Base-by-base conservation (phyloP, 2,888 invertebrate species). In the Ctena decussata region DNA sequence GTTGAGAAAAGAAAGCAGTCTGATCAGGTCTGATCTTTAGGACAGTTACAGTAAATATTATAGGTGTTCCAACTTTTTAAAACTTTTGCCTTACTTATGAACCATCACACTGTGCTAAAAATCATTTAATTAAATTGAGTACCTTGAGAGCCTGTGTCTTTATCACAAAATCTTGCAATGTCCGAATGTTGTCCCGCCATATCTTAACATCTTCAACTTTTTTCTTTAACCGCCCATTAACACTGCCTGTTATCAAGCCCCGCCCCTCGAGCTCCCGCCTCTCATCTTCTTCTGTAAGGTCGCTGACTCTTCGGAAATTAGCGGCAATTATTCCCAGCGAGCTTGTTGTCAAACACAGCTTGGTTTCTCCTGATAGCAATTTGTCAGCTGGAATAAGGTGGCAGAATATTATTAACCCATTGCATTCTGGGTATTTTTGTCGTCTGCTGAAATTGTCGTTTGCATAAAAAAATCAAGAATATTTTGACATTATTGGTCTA, bases 131-230 rank as follows among this genome's bases (percentile, higher is more conserved):
- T n/a, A n/a, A n/a, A n/a, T n/a, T n/a, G n/a, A n/a, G 44, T 60
- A 94, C 94, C 92, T 94, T 94, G n/a, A 94, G 84, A 11, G 92
- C 89, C 44, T 86, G 80, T 11, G 93, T 92, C 78, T 93, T 93
- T 27, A 91, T 86, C 15, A 94, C 85, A 78, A 94, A 93, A 74
- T 94, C 94, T 73, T 90, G 88, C 15, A 94, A 85, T 69, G 91
- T 93, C 73, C 92, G 90, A 11, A 89, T 86, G 81, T 89, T 89
- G 5, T 89, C 82, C 41, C 83, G 82, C 91, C 91, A 93, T 60
- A 70, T 79, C 53, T 74, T 73, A 8, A 74, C 32, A 8, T 86
- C 84, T 30, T 65, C 72, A 15, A 69, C 77, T 27, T 76, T 69
- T 73, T 81, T 81, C 27, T 74, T 77, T 37, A 53, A 39, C 74